Conservation (phyloP, 2,888 invertebrate species). For the Cloeon dipterum region DNA sequence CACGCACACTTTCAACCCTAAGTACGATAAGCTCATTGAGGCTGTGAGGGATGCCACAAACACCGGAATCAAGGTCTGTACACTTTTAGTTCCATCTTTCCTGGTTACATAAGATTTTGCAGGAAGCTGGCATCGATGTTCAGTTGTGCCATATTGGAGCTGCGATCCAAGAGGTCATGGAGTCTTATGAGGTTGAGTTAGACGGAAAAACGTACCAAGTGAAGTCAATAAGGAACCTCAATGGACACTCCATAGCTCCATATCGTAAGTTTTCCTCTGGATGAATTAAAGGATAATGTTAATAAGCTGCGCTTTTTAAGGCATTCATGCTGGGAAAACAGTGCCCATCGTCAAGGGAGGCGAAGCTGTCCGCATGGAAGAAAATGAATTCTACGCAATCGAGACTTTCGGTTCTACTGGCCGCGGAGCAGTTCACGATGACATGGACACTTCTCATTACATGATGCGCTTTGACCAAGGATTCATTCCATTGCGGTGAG, state of each 20-base stretch:
- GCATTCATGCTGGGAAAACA: constrained; percentile 90
- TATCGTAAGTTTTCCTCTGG: constrained; percentile 71
- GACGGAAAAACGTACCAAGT: constrained; percentile 92
- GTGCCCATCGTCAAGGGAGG: constrained; percentile 99
- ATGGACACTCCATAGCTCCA: constrained; percentile 98
- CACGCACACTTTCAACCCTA: constrained; percentile 88
- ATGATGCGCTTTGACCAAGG: constrained; percentile 93
- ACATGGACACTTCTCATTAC: constrained; percentile 98
- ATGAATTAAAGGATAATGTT: not conserved
- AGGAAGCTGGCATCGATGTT: constrained; percentile 86
- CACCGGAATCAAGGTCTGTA: constrained; percentile 65
- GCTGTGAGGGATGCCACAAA: constrained; percentile 97
- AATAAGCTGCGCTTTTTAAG: constrained; percentile 16
- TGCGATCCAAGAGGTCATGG: constrained; percentile 98
- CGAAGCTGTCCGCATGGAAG: constrained; percentile 94
- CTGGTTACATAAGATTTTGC: constrained; percentile 6
- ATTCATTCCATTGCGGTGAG: constrained; percentile 68
- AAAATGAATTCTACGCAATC: constrained; percentile 96
- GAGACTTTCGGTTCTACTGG: constrained; percentile 99
- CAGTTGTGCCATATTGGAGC: constrained; percentile 91
- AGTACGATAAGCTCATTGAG: constrained; percentile 79
- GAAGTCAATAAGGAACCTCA: constrained; percentile 92
- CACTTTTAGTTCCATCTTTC: no score
- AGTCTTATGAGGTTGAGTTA: constrained; percentile 92
- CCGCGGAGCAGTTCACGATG: constrained; percentile 83